phyloP scores from a whole-genome alignment of 2,888 invertebrate genomes.

The Epistrophella euchroma region DNA sequence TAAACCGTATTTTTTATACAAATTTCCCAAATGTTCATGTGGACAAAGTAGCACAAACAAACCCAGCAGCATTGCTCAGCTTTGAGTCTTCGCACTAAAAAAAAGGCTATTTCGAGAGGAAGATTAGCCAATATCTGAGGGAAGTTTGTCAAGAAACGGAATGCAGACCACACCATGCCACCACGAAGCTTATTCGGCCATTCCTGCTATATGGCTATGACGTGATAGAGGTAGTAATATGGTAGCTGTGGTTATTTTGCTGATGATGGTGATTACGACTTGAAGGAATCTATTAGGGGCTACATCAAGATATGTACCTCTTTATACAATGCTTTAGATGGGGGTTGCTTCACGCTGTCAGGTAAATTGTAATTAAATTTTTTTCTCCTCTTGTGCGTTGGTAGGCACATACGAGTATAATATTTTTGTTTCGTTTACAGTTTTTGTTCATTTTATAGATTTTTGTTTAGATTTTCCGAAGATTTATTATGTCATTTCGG shows the following conservation, averaged over 20 bases:
- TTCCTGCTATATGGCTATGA: conserved; percentile 11
- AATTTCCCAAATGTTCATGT: neutral
- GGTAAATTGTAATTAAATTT: conserved; percentile 66
- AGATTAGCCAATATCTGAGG: conserved; percentile 60
- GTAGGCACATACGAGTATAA: neutral
- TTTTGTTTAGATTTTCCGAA: conserved; percentile 73
- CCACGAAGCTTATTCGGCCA: conserved; percentile 15
- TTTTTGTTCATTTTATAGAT: conserved; percentile 49
- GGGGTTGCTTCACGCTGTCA: conserved; percentile 64
- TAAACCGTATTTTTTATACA: conserved; percentile 14
- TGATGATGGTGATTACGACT: conserved; percentile 38
- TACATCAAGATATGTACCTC: neutral
- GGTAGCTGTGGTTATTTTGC: conserved; percentile 21
- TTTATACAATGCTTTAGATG: neutral
- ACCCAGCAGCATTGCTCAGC: conserved; percentile 31
- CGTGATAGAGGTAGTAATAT: neutral
- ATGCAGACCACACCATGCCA: conserved; percentile 40
- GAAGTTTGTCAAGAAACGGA: conserved; percentile 65
- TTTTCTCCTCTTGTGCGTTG: conserved; percentile 11
- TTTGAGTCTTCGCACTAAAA: neutral
- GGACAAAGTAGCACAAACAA: conserved; percentile 56
- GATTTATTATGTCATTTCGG: conserved; percentile 76
- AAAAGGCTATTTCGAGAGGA: conserved; percentile 14
- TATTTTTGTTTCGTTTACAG: conserved; percentile 53
- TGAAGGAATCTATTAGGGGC: conserved; percentile 17